Conservation (phyloP, 2,888 invertebrate species). For the Cataglyphis albicans region DNA sequence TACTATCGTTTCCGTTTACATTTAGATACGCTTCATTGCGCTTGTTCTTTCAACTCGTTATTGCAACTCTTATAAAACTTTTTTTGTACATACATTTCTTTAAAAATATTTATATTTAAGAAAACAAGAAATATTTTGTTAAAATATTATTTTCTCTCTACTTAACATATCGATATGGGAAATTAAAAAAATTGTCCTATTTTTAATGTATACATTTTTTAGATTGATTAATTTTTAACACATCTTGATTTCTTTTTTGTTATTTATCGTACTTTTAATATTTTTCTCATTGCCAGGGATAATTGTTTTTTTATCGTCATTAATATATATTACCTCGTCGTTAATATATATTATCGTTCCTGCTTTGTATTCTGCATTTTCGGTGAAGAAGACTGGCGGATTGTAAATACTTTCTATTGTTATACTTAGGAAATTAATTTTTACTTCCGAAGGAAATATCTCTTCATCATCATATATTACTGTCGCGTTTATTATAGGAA, state of each 20-base stretch:
- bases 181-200: neutral
- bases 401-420: constrained; percentile 81
- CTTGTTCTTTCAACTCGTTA: no score
- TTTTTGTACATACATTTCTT: neutral
- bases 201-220: neutral
- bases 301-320: constrained; percentile 64
- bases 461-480: constrained; percentile 55
- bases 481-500: constrained; percentile 73
- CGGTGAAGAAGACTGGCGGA: constrained; percentile 69
- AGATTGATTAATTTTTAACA: neutral
- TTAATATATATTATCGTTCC: constrained; percentile 72
- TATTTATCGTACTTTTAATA: neutral
- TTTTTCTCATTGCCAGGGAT: neutral
- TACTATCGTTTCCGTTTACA: neutral
- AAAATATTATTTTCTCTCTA: neutral
- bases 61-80: neutral
- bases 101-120: neutral
- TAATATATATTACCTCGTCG: constrained; percentile 68
- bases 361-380: constrained; percentile 72
- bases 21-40: neutral
- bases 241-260: neutral
- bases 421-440: constrained; percentile 74
- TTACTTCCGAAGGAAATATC: constrained; percentile 55
- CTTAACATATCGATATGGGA: neutral
- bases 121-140: neutral